A percentile compares a stretch with the other conserved stretches of the same genome.
phyloP scores from a whole-genome alignment of 2,888 invertebrate genomes.

The Drosophila setosimentum region DNA sequence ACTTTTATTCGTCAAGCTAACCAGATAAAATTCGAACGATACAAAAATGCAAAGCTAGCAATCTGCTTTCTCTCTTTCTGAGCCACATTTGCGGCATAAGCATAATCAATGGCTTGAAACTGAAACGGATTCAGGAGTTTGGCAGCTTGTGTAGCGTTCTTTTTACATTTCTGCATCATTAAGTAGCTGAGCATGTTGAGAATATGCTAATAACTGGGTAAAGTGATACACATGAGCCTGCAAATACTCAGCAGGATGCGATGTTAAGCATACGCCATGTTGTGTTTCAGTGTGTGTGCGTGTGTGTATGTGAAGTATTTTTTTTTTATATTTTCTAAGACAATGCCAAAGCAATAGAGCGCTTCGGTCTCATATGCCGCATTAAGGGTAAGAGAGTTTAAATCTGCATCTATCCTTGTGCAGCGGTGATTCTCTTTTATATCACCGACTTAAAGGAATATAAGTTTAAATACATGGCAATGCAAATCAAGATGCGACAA shows the following conservation, averaged over 20 bases:
- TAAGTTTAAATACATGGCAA: neutral
- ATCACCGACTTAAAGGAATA: neutral
- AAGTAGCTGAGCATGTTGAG: slow-evolving; percentile 57
- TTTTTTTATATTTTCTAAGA: slow-evolving; percentile 16
- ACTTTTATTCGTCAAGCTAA: slow-evolving; percentile 53
- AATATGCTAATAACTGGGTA: slow-evolving; percentile 56
- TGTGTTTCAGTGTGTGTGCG: slow-evolving; percentile 6
- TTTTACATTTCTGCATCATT: slow-evolving; percentile 57
- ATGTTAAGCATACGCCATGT: slow-evolving; percentile 30
- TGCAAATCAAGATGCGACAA: neutral
- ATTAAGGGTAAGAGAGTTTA: slow-evolving; percentile 32
- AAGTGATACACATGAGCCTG: slow-evolving; percentile 26
- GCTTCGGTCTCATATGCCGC: slow-evolving; percentile 5
- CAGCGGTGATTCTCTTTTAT: neutral
- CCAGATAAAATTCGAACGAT: slow-evolving; percentile 19
- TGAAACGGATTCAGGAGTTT: slow-evolving; percentile 39
- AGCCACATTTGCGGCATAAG: slow-evolving; percentile 28
- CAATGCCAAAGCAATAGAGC: slow-evolving; percentile 28
- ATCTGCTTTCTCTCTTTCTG: slow-evolving; percentile 24
- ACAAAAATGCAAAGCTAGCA: slow-evolving; percentile 44
- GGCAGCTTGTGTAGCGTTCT: slow-evolving; percentile 6
- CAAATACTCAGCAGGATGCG: slow-evolving; percentile 18
- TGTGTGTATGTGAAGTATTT: slow-evolving; percentile 2
- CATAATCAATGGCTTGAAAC: slow-evolving; percentile 58
- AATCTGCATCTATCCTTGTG: neutral